phyloP scores from a whole-genome alignment of 2,797 vertebrate genomes.

The Alauda arvensis region DNA sequence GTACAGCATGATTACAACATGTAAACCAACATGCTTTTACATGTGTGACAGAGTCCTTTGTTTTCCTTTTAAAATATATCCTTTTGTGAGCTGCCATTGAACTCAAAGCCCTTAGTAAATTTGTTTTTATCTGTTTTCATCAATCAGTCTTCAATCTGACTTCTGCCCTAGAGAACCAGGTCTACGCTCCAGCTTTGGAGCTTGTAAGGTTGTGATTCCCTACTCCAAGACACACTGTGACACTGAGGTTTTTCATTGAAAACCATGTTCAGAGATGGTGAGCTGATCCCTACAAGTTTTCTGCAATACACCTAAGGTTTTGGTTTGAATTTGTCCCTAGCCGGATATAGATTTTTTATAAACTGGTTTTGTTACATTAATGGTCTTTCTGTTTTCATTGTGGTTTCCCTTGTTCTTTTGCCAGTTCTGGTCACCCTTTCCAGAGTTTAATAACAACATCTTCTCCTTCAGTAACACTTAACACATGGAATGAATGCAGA shows the following conservation, averaged over 20 bases:
- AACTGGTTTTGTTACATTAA: background rate
- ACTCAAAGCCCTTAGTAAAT: background rate
- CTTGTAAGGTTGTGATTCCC: background rate
- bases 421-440: background rate
- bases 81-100: background rate
- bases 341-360: background rate
- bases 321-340: background rate
- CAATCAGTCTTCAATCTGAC: background rate
- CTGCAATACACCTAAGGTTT: background rate
- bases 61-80: background rate
- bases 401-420: background rate
- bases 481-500: background rate
- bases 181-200: background rate
- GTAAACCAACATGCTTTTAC: background rate
- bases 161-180: background rate
- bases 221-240: background rate
- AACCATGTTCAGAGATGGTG: background rate
- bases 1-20: background rate
- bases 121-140: background rate
- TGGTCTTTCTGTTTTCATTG: background rate
- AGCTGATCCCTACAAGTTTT: background rate
- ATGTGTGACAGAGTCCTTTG: background rate
- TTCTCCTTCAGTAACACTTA: slow-evolving; percentile 3
- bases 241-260: background rate
- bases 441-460: background rate